Evolutionary conservation across 2,797 vertebrate genomes (phyloP).

Genomic region (Gobio occitaniae): DNA sequence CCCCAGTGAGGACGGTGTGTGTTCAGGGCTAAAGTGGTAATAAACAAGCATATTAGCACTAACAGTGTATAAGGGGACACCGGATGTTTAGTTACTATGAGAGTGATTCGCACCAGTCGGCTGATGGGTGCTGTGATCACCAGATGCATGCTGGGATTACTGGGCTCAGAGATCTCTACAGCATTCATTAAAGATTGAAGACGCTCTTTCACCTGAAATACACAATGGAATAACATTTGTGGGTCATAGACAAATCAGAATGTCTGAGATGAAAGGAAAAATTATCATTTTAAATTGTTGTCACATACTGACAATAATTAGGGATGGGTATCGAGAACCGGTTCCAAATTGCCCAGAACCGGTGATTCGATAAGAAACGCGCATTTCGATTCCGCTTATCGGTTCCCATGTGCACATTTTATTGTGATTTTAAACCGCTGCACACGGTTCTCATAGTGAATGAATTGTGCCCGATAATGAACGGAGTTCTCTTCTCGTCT

Average conservation of each 20-base stretch:
- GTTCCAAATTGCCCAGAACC: too few relatives aligned
- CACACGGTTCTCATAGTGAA: too few relatives aligned
- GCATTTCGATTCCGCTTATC: too few relatives aligned
- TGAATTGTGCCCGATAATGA: too few relatives aligned
- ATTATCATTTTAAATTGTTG: background rate
- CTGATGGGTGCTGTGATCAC: constrained; percentile 71
- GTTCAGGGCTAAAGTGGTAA: background rate
- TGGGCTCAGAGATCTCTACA: constrained; percentile 73
- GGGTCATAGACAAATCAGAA: background rate
- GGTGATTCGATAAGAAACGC: too few relatives aligned
- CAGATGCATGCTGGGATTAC: constrained; percentile 72
- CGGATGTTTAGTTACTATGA: background rate
- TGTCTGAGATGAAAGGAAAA: background rate
- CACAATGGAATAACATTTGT: background rate
- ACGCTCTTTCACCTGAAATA: constrained; percentile 66
- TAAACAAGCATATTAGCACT: background rate
- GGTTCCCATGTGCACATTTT: too few relatives aligned
- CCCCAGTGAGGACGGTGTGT: background rate
- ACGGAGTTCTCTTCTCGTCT: too few relatives aligned
- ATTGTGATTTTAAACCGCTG: too few relatives aligned
- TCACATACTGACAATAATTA: background rate
- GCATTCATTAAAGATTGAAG: constrained; percentile 73
- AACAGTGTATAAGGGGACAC: background rate
- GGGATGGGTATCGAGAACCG: too few relatives aligned
- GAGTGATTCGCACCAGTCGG: constrained; percentile 71